These are phyloP conservation scores for Calliopsis andreniformis DNA, from an alignment of 1,140 invertebrate species.

Conservation along the genomic window DNA sequence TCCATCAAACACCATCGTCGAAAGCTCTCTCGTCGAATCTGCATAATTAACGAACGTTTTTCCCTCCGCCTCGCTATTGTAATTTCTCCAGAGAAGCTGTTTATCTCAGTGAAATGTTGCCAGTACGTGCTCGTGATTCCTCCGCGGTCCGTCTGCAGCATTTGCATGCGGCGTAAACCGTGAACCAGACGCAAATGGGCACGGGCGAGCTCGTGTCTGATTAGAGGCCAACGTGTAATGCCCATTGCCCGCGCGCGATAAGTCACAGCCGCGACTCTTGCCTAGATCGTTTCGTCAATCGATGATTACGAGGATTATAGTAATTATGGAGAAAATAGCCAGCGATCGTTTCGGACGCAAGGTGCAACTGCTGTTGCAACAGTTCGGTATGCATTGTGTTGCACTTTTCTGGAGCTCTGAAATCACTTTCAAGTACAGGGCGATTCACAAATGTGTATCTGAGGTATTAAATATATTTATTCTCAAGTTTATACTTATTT, in stretches of 20 bases:
- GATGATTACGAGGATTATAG: too few relatives aligned
- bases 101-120: constrained; percentile 60
- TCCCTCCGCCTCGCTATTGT: constrained; percentile 22
- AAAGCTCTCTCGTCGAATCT: constrained; percentile 34
- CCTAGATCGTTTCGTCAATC: too few relatives aligned
- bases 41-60: constrained; percentile 63
- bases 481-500: too few relatives aligned
- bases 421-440: too few relatives aligned
- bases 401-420: too few relatives aligned
- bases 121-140: constrained; percentile 56
- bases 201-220: constrained; percentile 35
- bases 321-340: too few relatives aligned
- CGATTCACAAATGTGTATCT: too few relatives aligned
- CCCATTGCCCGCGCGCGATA: not conserved
- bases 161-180: constrained; percentile 47
- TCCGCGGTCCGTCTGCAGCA: constrained; percentile 15
- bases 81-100: constrained; percentile 59
- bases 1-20: constrained; percentile 11
- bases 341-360: too few relatives aligned
- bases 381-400: too few relatives aligned
- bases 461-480: too few relatives aligned
- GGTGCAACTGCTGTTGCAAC: too few relatives aligned
- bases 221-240: constrained; percentile 31
- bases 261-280: too few relatives aligned
- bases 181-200: constrained; percentile 48